Base-by-base conservation (phyloP, 2,888 invertebrate genomes). In the Xanthostigma xanthostigma region DNA sequence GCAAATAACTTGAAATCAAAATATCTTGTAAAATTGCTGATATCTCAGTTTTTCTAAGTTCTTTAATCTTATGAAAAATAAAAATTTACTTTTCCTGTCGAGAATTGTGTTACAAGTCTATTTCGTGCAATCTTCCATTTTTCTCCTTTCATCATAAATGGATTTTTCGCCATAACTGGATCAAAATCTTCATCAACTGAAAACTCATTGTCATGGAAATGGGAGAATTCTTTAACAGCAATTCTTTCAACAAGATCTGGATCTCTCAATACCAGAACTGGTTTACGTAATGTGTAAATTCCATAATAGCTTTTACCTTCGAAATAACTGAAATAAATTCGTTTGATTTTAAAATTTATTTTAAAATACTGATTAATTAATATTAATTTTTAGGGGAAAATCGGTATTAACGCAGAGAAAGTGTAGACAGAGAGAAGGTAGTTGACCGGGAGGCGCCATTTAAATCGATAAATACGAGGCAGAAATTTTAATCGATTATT, bases 91-190 rank as follows among this genome's bases (percentile, higher is more conserved):
- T 73, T 71, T 38, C 66, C 67, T 10, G 63, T 59, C 1, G 74
- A 72, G 34, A 76, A 66, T 2, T 69, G 69, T 0, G 73, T 65
- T 2, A 73, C 69, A 12, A 76, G 53, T 53, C 70, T 69, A 1
- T 63, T 59, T 8, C 76, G 63, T 2, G 68, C 58, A 1, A 62
- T 60, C 50, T 71, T 71, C 76, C 76, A 74, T 52, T 65, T 58
- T 11, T 67, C 61, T 1, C 72, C 71, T 11, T 62, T 65, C 14
- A 73, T 52, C 0, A 62, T 50, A 53, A 76, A 72, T 0, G 71
- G 70, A 61, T 72, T 71, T 45, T 66, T 64, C 2, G 65, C 65
- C 9, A 69, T 57, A 6, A 76, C 54, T 0, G 67, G 70, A 48
- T 76, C 75, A 0, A 57, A 52, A 13, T 67, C 59, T 37, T 68